Base-by-base conservation (phyloP, 1,140 invertebrate genomes). In the Anastrepha ludens region DNA sequence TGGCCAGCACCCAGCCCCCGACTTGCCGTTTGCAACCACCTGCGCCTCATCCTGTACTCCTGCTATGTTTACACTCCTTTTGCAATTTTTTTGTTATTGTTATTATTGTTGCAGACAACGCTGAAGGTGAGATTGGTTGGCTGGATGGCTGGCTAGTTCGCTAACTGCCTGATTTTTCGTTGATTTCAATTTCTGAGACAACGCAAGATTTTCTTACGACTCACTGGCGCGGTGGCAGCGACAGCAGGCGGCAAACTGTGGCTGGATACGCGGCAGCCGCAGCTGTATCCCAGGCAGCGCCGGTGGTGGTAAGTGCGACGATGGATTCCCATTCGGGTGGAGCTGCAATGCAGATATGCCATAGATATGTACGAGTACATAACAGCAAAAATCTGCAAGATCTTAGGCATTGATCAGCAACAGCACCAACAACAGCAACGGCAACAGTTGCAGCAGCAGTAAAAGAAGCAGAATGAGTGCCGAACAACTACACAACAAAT, bases 311-410 rank as follows among this genome's bases (percentile, higher is more conserved):
- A 81, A 81, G 6, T 81, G 74, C 17, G 17, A 55, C 74, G 60
- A 9, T 78, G 41, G 70, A 20, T 55, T 3, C 9, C 6, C 70
- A 17, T 47, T 41, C 70, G 50, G 47, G 74, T 15, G 47, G 47
- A 20, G 50, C 20, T 81, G 50, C 50, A 55, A 58, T 58, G 74
- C 67, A 50, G 74, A 81, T 81, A 81, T 20, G 47, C 47, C 47
- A 47, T 47, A 81, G 74, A 81, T 81, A 50, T 81, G 47, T 81
- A 81, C 74, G 20, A 20, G 74, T 81, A 81, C 44, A 81, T 62
- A 86, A 86, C 20, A 74, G 59, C 17, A n/a, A 29, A 59, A 20
- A 86, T 86, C 85, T 86, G 8, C 59, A 86, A 86, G 59, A 86
- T 86, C 85, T 86, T 60, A 62, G 11, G 59, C 39, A 60, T 6